phyloP scores from a whole-genome alignment of 2,113 vertebrate genomes.

The Phocoena sinus region DNA sequence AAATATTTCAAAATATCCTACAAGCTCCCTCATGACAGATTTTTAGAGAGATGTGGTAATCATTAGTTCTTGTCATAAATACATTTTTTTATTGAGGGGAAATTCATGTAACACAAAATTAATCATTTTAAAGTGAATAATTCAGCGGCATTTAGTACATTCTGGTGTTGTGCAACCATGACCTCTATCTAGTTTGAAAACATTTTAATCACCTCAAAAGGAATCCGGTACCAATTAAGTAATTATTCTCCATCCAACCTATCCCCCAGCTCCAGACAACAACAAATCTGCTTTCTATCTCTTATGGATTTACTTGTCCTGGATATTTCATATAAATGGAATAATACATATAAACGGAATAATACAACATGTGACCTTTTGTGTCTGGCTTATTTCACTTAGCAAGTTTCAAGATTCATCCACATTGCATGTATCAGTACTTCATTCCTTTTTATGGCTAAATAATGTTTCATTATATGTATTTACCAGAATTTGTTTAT shows the following conservation, averaged over 20 bases:
- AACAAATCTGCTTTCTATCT: background rate
- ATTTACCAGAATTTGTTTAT: background rate
- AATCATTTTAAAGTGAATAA: constrained; percentile 38
- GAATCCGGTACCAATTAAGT: background rate
- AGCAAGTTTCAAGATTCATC: background rate
- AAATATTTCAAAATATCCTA: background rate
- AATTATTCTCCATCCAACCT: background rate
- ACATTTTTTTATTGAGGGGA: background rate
- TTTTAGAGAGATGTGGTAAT: background rate
- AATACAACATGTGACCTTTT: background rate
- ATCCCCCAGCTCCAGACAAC: background rate
- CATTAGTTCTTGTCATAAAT: background rate
- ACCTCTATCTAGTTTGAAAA: background rate
- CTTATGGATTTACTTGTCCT: background rate
- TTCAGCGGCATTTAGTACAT: background rate
- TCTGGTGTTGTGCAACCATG: background rate
- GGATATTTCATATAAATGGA: background rate
- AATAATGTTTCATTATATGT: background rate
- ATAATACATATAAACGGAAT: background rate
- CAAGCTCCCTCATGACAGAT: background rate
- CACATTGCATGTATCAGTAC: background rate
- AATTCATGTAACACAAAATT: background rate
- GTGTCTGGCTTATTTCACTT: background rate
- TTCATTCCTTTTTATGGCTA: background rate
- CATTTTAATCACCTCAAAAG: background rate